Conservation (phyloP, 2,113 vertebrate genomes). For the Copsychus sechellarum region DNA sequence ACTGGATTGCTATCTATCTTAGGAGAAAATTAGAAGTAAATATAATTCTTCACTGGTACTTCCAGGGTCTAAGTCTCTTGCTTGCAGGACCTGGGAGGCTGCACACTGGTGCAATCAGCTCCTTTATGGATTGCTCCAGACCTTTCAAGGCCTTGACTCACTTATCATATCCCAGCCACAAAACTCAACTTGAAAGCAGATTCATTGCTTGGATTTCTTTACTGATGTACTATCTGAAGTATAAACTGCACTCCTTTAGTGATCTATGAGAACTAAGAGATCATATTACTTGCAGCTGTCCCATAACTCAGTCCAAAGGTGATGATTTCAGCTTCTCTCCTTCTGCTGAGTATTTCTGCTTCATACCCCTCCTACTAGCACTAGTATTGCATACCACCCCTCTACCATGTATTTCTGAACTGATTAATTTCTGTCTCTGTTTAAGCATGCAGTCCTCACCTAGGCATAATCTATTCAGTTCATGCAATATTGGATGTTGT, state of each 20-base stretch:
- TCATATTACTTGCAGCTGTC: neutral
- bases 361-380: neutral
- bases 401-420: neutral
- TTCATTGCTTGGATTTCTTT: constrained; percentile 11
- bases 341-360: neutral
- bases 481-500: neutral
- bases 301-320: constrained; percentile 12
- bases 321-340: neutral
- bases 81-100: neutral
- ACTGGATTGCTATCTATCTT: neutral
- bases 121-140: neutral
- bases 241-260: neutral
- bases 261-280: neutral
- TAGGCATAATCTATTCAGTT: neutral
- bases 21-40: neutral
- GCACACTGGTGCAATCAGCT: neutral
- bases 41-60: neutral
- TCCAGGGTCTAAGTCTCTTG: neutral
- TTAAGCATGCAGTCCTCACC: neutral
- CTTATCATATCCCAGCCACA: neutral
- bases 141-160: neutral
- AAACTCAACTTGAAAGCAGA: neutral
- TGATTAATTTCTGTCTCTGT: neutral
- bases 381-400: too few relatives aligned
- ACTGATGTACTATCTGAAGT: neutral